These are phyloP conservation scores for Hyppa rectilinea DNA, from an alignment of 2,888 invertebrate genomes.

Conservation along the genomic window DNA sequence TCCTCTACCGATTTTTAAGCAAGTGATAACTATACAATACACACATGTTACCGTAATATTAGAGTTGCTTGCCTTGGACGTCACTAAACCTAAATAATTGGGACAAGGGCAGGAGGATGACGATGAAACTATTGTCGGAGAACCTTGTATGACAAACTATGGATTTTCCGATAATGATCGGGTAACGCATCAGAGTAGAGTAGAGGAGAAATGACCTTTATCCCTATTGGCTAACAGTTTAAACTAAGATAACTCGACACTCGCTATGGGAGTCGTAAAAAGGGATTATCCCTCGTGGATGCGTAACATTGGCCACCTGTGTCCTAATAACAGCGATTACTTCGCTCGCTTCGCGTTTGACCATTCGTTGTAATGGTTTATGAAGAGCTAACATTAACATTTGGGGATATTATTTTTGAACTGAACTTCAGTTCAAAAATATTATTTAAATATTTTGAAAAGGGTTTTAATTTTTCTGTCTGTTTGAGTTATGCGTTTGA, in stretches of 20 bases:
- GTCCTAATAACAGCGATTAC: slow-evolving; percentile 47
- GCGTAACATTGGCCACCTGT: slow-evolving; percentile 45
- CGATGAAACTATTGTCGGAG: neutral
- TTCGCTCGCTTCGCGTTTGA: slow-evolving; percentile 18
- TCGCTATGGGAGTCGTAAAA: slow-evolving; percentile 49
- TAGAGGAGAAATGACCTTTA: slow-evolving; percentile 9
- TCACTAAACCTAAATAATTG: neutral
- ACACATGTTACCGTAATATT: too few relatives aligned
- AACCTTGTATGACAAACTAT: neutral
- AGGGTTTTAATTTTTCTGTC: too few relatives aligned
- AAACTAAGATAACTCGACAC: slow-evolving; percentile 32
- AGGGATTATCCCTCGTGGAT: slow-evolving; percentile 50
- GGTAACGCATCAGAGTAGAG: neutral
- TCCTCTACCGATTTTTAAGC: too few relatives aligned
- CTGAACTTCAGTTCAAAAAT: too few relatives aligned
- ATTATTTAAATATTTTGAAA: too few relatives aligned
- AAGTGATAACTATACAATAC: too few relatives aligned
- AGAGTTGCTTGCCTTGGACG: too few relatives aligned
- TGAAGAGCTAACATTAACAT: slow-evolving; percentile 24
- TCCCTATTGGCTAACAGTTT: slow-evolving; percentile 41
- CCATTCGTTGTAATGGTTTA: slow-evolving; percentile 40
- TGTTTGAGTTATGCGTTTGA: too few relatives aligned
- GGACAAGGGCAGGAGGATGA: too few relatives aligned
- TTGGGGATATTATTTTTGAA: slow-evolving; percentile 7
- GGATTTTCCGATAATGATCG: neutral